These are phyloP conservation scores for Brienomyrus longianalis DNA, from an alignment of 2,113 vertebrate species.

Conservation along the genomic window DNA sequence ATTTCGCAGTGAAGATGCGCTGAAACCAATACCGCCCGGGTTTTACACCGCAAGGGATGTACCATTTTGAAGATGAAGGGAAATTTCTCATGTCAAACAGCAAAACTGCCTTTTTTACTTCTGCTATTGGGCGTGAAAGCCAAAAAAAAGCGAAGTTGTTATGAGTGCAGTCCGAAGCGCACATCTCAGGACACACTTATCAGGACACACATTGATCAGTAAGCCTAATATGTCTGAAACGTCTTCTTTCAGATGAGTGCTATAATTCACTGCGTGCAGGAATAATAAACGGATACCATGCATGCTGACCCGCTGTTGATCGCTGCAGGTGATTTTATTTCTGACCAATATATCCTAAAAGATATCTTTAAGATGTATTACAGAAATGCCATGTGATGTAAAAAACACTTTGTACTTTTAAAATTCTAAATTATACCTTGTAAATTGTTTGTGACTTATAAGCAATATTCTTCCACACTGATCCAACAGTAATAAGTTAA, in stretches of 20 bases:
- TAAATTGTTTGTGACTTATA: not conserved
- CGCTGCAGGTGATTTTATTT: not conserved
- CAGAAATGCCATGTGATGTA: not conserved
- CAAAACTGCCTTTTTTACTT: not conserved
- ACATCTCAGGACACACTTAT: not conserved
- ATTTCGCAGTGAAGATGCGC: not conserved
- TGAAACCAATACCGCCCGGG: not conserved
- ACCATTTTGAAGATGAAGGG: slow-evolving; percentile 39
- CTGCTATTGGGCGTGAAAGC: not conserved
- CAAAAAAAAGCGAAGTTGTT: not conserved
- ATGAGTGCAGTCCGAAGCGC: not conserved
- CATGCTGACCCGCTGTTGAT: not conserved
- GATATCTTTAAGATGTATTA: not conserved
- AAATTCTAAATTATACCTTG: not conserved
- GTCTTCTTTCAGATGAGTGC: not conserved
- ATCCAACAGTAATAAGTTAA: not conserved
- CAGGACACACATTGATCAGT: not conserved
- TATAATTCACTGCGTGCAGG: not conserved
- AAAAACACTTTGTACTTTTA: not conserved
- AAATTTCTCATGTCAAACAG: not conserved
- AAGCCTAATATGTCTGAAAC: not conserved
- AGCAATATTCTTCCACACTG: not conserved
- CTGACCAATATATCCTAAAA: not conserved
- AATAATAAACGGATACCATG: not conserved
- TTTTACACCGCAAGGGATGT: slow-evolving; percentile 40